These are phyloP conservation scores for Aspidiotus rigidus DNA, from an alignment of 2,888 invertebrate species.

Conservation along the genomic window DNA sequence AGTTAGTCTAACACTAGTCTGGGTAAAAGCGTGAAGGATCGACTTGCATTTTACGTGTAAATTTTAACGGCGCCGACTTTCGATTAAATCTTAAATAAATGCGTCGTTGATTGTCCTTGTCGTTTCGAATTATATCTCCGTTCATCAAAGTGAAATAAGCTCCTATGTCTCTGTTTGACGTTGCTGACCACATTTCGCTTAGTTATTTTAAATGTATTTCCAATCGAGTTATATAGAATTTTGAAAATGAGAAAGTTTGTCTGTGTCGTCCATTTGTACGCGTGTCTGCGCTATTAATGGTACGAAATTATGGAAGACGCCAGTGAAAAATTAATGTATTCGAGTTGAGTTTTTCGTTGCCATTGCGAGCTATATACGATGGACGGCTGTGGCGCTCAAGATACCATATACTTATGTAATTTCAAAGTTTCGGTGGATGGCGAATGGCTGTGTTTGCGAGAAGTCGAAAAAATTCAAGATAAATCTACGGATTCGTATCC, in stretches of 20 bases:
- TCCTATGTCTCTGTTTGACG: too few relatives aligned
- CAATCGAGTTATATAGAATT: not conserved
- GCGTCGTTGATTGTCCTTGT: too few relatives aligned
- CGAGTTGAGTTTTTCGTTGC: not conserved
- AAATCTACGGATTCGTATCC: constrained; percentile 62
- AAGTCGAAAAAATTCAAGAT: constrained; percentile 80
- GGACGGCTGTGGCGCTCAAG: constrained; percentile 26
- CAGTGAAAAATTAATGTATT: not conserved
- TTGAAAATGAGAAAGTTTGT: not conserved
- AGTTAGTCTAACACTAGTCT: too few relatives aligned
- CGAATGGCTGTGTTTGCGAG: constrained; percentile 91
- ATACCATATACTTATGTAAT: constrained; percentile 75
- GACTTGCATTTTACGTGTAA: too few relatives aligned
- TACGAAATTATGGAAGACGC: not conserved
- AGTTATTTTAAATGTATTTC: not conserved
- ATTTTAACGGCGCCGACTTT: too few relatives aligned
- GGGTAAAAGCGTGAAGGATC: too few relatives aligned
- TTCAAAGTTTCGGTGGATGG: constrained; percentile 95
- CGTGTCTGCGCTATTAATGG: not conserved
- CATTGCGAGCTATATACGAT: not conserved
- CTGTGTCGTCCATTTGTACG: not conserved
- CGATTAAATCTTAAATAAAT: too few relatives aligned
- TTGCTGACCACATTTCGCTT: not conserved
- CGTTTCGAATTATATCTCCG: too few relatives aligned
- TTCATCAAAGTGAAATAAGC: too few relatives aligned